Base-by-base conservation (phyloP, 2,113 vertebrate genomes). In the Lepidothrix coronata region DNA sequence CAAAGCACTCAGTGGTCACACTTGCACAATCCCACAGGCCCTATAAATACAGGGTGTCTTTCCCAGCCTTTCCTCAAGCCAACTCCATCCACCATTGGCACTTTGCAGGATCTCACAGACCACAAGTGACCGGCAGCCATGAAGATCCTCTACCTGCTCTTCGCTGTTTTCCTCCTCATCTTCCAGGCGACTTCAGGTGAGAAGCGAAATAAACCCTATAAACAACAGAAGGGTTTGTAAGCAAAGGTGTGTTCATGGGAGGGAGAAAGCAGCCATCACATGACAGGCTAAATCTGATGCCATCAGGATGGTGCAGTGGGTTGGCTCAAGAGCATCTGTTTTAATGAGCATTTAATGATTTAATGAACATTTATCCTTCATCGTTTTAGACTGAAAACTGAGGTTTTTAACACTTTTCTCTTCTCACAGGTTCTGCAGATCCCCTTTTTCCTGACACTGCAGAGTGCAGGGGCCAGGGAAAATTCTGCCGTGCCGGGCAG, bases 111-210 rank as follows among this genome's bases (percentile, higher is more conserved):
- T 19, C 55, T n/a, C 49, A 2, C 14, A 20, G 44, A 3, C 35
- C 30, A 52, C 79, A 4, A 48, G 31, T 4, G 1, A 6, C 65
- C 24, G 8, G 35, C 43, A 95, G n/a, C 75, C 91, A 97, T 97
- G 96, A 96, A 72, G 68, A 33, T 94, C 79, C 79, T 96, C 52
- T 97, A 75, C 61, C 12, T 95, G 79, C 85, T 97, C 57, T 88
- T 97, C 0, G 83, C 90, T 63, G 24, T 95, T 44, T 37, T 96
- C 72, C 16, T 97, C 78, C n/a, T 96, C 52, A 49, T 97, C 82
- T 96, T 97, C 93, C 95, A 97, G 88, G 90, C 85, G 68, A 68
- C 92, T 86, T 90, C 95, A 96, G 96, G 96, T 97, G 41, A 95
- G 96, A 61, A 44, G 43, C 46, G 80, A 70, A 88, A 8, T 10